Percentiles rank a stretch among this genome's conserved stretches.
phyloP scores from a whole-genome alignment of 2,797 vertebrate species.

The Rhinatrema bivittatum region DNA sequence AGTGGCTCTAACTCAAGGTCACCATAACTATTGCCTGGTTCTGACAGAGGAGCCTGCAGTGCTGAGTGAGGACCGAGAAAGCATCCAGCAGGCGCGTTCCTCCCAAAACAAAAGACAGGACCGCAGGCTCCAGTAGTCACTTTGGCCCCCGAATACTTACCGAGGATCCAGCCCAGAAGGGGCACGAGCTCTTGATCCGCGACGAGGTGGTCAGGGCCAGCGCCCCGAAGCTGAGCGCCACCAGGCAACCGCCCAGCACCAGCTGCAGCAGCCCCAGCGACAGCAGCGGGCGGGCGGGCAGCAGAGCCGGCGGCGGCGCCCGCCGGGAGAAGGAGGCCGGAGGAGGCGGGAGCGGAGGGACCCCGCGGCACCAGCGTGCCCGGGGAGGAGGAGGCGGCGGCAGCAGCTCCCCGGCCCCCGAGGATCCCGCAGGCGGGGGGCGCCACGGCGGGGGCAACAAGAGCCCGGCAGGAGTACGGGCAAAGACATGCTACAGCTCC shows the following conservation, averaged over 20 bases:
- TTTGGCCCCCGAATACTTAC: slow-evolving; percentile 69
- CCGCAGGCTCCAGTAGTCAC: too few species aligned
- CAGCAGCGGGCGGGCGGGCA: slow-evolving; percentile 62
- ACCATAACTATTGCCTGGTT: too few species aligned
- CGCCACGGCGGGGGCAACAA: slow-evolving; percentile 57
- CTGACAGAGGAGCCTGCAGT: too few species aligned
- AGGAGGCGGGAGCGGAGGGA: slow-evolving; percentile 23
- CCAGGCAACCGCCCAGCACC: slow-evolving; percentile 70
- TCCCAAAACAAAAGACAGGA: too few species aligned
- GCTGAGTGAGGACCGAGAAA: too few species aligned
- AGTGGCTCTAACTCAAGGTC: too few species aligned
- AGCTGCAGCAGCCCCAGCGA: slow-evolving; percentile 74
- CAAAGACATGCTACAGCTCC: slow-evolving; percentile 62
- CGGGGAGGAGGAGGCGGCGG: slow-evolving; percentile 16
- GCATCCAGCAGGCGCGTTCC: too few species aligned
- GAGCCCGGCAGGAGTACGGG: slow-evolving; percentile 70
- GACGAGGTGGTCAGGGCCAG: slow-evolving; percentile 62
- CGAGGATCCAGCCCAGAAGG: slow-evolving; percentile 76
- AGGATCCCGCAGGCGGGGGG: slow-evolving; percentile 25
- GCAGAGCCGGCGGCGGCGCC: slow-evolving; percentile 25
- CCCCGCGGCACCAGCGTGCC: slow-evolving; percentile 12
- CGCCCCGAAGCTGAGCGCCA: slow-evolving; percentile 71
- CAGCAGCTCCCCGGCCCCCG: slow-evolving; percentile 16
- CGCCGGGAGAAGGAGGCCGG: slow-evolving; percentile 33
- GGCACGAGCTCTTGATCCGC: slow-evolving; percentile 70